Evolutionary conservation across 2,113 vertebrate species (phyloP).

Genomic region (Tylochromis polylepis): DNA sequence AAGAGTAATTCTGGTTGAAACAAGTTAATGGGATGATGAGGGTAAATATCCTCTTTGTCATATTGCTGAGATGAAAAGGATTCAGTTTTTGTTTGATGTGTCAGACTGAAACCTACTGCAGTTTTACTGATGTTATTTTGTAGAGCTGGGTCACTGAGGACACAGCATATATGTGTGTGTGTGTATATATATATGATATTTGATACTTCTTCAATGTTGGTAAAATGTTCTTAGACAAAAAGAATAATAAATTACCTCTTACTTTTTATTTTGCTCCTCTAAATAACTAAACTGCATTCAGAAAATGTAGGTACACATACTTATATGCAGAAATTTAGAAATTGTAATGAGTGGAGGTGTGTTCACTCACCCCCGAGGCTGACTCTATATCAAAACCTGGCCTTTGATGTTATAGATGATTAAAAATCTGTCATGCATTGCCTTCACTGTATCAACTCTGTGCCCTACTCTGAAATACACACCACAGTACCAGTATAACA

Average conservation of each 20-base stretch:
- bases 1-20: constrained; percentile 1
- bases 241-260: background rate
- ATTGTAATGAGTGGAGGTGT: background rate
- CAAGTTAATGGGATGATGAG: background rate
- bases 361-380: background rate
- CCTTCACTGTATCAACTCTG: background rate
- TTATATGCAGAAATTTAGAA: background rate
- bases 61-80: background rate
- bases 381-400: background rate
- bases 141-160: background rate
- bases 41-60: background rate
- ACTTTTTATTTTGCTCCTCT: background rate
- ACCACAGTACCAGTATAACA: background rate
- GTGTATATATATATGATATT: background rate
- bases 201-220: background rate
- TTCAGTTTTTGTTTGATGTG: background rate
- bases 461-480: background rate
- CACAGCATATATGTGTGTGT: background rate
- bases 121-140: background rate
- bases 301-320: background rate
- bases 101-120: background rate
- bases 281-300: background rate
- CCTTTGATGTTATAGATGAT: background rate
- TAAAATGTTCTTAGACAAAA: background rate
- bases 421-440: background rate